Percentiles rank a stretch among this genome's conserved stretches.
Conservation (phyloP, 2,797 vertebrate genomes). For the Sparidentex hasta region DNA sequence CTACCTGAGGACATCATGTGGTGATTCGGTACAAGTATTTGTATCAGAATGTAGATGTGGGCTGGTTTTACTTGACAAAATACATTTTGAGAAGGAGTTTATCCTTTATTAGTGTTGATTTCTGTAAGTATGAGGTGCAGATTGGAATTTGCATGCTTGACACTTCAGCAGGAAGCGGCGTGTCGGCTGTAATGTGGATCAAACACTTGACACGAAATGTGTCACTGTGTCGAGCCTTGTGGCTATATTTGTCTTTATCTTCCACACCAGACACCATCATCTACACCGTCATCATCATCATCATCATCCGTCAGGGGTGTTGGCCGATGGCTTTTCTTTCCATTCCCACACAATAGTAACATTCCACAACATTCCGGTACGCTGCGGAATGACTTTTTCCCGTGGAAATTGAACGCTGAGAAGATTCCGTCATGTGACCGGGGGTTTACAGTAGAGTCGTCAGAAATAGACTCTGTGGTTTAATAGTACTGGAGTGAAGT, state of each 20-base stretch:
- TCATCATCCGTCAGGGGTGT: neutral
- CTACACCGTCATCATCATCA: neutral
- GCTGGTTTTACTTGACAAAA: neutral
- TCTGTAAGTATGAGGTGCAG: neutral
- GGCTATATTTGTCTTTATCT: neutral
- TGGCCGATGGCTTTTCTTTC: conserved; percentile 8
- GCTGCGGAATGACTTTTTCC: conserved; percentile 34
- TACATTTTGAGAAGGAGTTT: too few species aligned
- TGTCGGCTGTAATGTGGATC: neutral
- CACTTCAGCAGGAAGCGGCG: neutral
- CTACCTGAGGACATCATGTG: too few species aligned
- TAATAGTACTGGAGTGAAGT: conserved; percentile 14
- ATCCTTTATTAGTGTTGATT: neutral
- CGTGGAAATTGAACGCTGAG: conserved; percentile 49
- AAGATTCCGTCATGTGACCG: conserved; percentile 52
- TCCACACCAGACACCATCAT: neutral
- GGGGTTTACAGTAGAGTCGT: neutral
- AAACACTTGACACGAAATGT: neutral
- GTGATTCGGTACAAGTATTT: neutral
- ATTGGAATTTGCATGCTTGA: neutral
- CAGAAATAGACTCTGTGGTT: conserved; percentile 19
- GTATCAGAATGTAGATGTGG: neutral
- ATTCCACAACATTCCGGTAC: conserved; percentile 45
- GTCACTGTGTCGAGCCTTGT: neutral
- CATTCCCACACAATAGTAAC: conserved; percentile 63